Conservation (phyloP, 1,140 invertebrate species). For the Nebria ingens region DNA sequence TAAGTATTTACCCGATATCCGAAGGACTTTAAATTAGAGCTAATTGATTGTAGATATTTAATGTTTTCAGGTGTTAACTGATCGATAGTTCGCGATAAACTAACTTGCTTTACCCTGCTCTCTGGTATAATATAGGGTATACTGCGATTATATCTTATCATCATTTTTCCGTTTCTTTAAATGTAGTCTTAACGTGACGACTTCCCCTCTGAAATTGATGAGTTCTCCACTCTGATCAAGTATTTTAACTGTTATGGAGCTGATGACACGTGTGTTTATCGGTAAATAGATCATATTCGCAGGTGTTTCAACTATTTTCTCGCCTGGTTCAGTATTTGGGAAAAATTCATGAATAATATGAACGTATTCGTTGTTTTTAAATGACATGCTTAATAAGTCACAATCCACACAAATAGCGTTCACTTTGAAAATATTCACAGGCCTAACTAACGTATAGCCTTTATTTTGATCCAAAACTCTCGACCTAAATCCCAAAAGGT, state of each 20-base stretch:
- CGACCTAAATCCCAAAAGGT: slow-evolving; percentile 19
- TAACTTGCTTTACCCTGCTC: background rate
- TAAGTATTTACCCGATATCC: no score
- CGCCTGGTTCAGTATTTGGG: slow-evolving; percentile 19
- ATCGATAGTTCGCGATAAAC: background rate
- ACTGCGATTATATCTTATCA: background rate
- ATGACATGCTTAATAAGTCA: slow-evolving; percentile 23
- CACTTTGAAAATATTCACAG: slow-evolving; percentile 21
- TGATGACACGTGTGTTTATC: slow-evolving; percentile 19
- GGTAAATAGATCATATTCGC: slow-evolving; percentile 29
- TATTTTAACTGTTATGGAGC: slow-evolving; percentile 18
- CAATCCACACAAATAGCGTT: slow-evolving; percentile 21
- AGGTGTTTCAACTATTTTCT: slow-evolving; percentile 26
- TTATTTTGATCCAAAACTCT: slow-evolving; percentile 14
- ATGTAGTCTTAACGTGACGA: slow-evolving; percentile 17
- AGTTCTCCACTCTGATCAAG: slow-evolving; percentile 15
- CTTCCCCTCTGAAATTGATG: slow-evolving; percentile 20
- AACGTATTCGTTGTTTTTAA: slow-evolving; percentile 21
- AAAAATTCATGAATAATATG: slow-evolving; percentile 30
- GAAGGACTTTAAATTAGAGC: no score
- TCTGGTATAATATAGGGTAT: background rate
- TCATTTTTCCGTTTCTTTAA: slow-evolving; percentile 4
- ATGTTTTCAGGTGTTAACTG: slow-evolving; percentile 19
- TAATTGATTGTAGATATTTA: slow-evolving; percentile 16
- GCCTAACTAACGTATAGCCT: slow-evolving; percentile 16